Evolutionary conservation across 2,113 vertebrate species (phyloP).

Genomic region (Apeltes quadracus): DNA sequence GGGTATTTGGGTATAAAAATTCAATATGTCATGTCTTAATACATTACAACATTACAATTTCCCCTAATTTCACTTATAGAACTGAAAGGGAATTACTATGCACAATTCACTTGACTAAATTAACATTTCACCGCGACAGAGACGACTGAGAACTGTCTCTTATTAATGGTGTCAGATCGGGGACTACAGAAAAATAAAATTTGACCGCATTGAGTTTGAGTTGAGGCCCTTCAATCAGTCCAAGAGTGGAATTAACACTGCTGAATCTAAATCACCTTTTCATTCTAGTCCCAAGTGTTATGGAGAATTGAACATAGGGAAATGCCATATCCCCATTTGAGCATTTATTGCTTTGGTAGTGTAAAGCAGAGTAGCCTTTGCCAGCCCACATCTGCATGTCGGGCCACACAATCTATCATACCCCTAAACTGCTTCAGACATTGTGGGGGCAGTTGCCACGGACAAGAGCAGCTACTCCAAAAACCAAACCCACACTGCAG

Average conservation of each 20-base stretch:
- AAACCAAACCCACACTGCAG: constrained; percentile 22
- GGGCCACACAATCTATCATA: constrained; percentile 35
- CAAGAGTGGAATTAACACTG: neutral
- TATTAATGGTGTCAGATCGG: constrained; percentile 4
- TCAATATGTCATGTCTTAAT: too few species aligned
- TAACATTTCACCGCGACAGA: neutral
- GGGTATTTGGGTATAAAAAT: too few species aligned
- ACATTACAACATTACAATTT: too few species aligned
- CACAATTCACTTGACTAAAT: neutral
- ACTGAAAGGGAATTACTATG: neutral
- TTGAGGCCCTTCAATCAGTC: constrained; percentile 35
- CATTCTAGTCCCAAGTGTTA: neutral
- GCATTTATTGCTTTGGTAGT: constrained; percentile 16
- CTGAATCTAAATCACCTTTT: neutral
- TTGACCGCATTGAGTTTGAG: neutral
- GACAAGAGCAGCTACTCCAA: constrained; percentile 47
- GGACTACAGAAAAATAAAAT: neutral
- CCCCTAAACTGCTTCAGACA: constrained; percentile 49
- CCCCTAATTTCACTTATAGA: too few species aligned
- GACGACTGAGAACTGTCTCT: neutral
- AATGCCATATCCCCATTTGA: constrained; percentile 4
- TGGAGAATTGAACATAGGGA: neutral
- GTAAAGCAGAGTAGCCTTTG: too few species aligned
- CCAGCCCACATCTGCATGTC: constrained; percentile 9
- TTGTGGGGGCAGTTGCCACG: constrained; percentile 44